Base-by-base conservation (phyloP, 2,888 invertebrate genomes). In the Pristionchus mayeri region DNA sequence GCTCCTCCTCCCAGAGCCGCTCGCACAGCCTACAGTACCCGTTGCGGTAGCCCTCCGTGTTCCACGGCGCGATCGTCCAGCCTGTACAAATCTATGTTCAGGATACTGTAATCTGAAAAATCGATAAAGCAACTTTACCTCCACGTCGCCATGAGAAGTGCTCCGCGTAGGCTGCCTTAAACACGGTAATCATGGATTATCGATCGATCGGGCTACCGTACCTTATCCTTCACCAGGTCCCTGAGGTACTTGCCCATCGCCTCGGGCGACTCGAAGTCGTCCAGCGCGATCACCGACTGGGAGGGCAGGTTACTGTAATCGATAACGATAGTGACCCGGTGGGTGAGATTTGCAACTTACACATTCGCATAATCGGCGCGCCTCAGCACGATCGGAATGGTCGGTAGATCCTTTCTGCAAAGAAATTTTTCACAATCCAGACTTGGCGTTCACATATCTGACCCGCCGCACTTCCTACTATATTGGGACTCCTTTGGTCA, bases 1-100 rank as follows among this genome's bases (percentile, higher is more conserved):
- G 82, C 7, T 87, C 85, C 48, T 37, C 48, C 63, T 88, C 86
- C 89, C 89, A 89, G 21, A 90, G 85, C 27, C 85, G 83, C 67
- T 90, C 90, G 67, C 90, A 90, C 18, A 90, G 67, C 18, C 86
- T 84, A 82, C 90, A 90, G 44, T 86, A 57, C 24, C 91, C 91
- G 44, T 90, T 90, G 9, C 90, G 86, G 85, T 89, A 92, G 1
- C 90, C 90, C 3, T 88, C 87, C 9, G 89, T 85, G 75, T 92
- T 91, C 91, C 90, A 92, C 2, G 88, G 89, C 13, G 90, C 92
- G n/a, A 86, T 85, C 13, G 90, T 89, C 91, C 91, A 92, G 6
- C 84, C 71, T 75, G 48, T 50, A 48, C 44, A 30, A 21, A 54
- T 54, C n/a, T 57, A 4, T 16, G 24, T 57, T 2, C 9, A 18